Evolutionary conservation across 2,113 vertebrate species (phyloP).

Genomic region (Penelope pileata): DNA sequence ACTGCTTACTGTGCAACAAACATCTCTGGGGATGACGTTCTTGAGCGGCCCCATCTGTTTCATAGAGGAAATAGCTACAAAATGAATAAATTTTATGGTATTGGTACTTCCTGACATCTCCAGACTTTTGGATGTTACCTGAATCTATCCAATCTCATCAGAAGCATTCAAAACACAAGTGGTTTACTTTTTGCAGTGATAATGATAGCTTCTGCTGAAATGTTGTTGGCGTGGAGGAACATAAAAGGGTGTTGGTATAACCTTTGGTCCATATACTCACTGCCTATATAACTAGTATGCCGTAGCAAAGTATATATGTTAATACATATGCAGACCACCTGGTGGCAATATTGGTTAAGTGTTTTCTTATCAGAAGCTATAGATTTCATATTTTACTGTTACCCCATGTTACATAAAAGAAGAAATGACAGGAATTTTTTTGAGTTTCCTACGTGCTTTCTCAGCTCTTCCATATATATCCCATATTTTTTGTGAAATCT

Average conservation of each 20-base stretch:
- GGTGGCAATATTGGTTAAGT: conserved; percentile 61
- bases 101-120: neutral
- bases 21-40: neutral
- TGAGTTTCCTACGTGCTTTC: neutral
- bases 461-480: neutral
- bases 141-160: neutral
- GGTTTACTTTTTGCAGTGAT: neutral
- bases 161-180: neutral
- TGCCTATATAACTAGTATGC: neutral
- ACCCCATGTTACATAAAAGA: neutral
- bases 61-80: neutral
- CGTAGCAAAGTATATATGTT: neutral
- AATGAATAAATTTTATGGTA: neutral
- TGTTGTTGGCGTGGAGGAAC: neutral
- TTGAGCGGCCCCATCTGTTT: neutral
- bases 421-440: neutral
- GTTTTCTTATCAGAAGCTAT: neutral
- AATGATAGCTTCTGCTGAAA: neutral
- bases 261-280: neutral
- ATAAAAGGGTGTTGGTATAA: neutral
- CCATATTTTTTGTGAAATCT: neutral
- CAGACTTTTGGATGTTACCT: neutral
- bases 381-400: neutral
- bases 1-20: neutral
- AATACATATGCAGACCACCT: neutral